Evolutionary conservation across 2,113 vertebrate genomes (phyloP).

Genomic region (Stegastes partitus): DNA sequence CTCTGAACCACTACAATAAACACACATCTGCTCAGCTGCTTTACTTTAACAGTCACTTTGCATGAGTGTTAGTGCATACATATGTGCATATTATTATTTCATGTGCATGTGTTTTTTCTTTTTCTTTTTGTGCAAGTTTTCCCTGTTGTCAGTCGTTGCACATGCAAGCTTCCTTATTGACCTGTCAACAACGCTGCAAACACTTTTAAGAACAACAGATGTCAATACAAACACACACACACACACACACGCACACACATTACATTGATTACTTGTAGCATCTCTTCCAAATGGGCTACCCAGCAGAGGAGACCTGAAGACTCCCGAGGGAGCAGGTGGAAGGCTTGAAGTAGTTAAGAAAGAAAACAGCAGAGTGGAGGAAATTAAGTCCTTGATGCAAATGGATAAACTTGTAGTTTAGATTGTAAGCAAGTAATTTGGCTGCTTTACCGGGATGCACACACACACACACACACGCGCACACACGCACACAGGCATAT

Average conservation of each 20-base stretch:
- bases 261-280: slow-evolving; percentile 70
- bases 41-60: background rate
- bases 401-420: slow-evolving; percentile 15
- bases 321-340: slow-evolving; percentile 41
- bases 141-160: slow-evolving; percentile 40
- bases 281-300: slow-evolving; percentile 61
- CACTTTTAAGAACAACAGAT: slow-evolving; percentile 74
- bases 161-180: slow-evolving; percentile 50
- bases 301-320: slow-evolving; percentile 55
- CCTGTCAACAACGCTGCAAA: slow-evolving; percentile 56
- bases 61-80: slow-evolving; percentile 1
- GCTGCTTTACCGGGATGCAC: slow-evolving; percentile 1
- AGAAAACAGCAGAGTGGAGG: slow-evolving; percentile 36
- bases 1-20: slow-evolving; percentile 49
- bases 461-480: too few species aligned
- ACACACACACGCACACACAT: slow-evolving; percentile 44
- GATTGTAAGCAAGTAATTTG: slow-evolving; percentile 19
- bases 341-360: slow-evolving; percentile 47
- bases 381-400: slow-evolving; percentile 42
- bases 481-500: background rate
- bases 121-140: slow-evolving; percentile 4
- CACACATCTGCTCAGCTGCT: slow-evolving; percentile 45
- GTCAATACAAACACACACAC: slow-evolving; percentile 60
- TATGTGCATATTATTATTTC: background rate
- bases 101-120: background rate